A percentile compares a stretch with the other conserved stretches of the same genome.
Evolutionary conservation across 2,888 invertebrate species (phyloP).

Genomic region (Glyphotaelius pellucidus): DNA sequence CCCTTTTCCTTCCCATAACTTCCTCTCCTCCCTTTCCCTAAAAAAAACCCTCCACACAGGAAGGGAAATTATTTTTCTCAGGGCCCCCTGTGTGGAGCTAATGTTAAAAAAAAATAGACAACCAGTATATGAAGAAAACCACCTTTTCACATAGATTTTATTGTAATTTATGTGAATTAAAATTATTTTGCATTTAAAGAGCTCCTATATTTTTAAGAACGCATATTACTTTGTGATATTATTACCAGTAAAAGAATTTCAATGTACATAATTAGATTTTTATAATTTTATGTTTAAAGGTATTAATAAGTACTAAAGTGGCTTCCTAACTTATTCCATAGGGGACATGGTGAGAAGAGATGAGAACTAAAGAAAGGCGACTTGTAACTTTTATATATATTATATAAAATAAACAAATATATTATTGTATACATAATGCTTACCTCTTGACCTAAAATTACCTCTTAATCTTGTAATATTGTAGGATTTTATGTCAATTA

Average conservation of each 20-base stretch:
- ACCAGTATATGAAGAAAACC: background rate
- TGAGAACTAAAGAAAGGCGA: no score
- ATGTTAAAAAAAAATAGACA: no score
- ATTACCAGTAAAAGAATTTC: background rate
- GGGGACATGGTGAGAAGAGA: no score
- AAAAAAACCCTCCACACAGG: no score
- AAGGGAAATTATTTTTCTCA: no score
- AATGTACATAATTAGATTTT: background rate
- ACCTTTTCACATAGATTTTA: background rate
- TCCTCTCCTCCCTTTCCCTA: no score
- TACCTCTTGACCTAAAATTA: background rate
- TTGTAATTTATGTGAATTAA: background rate
- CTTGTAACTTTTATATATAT: background rate
- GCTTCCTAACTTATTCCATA: no score
- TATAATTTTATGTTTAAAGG: background rate
- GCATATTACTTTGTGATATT: constrained; percentile 24
- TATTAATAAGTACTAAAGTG: background rate
- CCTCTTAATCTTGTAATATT: background rate
- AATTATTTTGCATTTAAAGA: constrained; percentile 14
- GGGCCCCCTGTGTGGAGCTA: no score
- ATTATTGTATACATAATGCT: background rate
- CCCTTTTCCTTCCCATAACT: no score
- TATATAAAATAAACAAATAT: background rate
- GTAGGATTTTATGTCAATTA: background rate
- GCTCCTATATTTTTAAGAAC: constrained; percentile 14